Evolutionary conservation across 2,888 invertebrate species (phyloP), one percentile per base, ranked within the genome.

Genomic region (Athalia circularis): DNA sequence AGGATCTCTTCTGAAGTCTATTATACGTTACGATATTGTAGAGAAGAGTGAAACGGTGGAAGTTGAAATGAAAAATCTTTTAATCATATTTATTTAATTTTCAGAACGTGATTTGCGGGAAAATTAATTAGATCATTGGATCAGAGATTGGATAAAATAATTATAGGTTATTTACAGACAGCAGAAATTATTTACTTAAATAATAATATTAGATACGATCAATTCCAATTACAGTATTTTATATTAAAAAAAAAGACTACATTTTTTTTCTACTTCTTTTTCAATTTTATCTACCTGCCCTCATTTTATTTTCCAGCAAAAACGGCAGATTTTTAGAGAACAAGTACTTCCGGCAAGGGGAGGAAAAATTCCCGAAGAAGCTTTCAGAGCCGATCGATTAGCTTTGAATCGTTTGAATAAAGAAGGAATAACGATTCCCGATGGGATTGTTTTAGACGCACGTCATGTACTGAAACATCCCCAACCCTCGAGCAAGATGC

Each of bases 281-380:
- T n/a, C n/a, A n/a, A n/a, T n/a, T n/a, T n/a, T n/a, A n/a, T n/a
- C n/a, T n/a, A n/a, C n/a, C 9, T 52, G 11, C 13, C 47, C 57
- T 13, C 13, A 48, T 57, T 80, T 64, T 77, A n/a, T 80, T 57
- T 87, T 88, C 5, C 85, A 91, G 91, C 89, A 92, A 90, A 94
- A 94, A 86, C 91, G 94, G 52, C 93, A 94, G 88, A 92, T 94
- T 82, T 94, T 92, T 88, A 91, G 94, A 15, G 94, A 94, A 83
- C 92, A 94, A 86, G 92, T 94, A 15, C 85, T 93, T 67, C 94
- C 94, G 7, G 92, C 92, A 82, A 90, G 92, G 54, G 94, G 94
- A 57, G 94, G 94, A 0, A 93, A 93, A 87, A 93, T 94, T 82
- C 94, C 94, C 0, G 93, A 93, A 79, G 92, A 92, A 62, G 94